A percentile compares a stretch with the other conserved stretches of the same genome.
phyloP scores from a whole-genome alignment of 2,888 invertebrate genomes.

The Pandemis cinnamomeana region DNA sequence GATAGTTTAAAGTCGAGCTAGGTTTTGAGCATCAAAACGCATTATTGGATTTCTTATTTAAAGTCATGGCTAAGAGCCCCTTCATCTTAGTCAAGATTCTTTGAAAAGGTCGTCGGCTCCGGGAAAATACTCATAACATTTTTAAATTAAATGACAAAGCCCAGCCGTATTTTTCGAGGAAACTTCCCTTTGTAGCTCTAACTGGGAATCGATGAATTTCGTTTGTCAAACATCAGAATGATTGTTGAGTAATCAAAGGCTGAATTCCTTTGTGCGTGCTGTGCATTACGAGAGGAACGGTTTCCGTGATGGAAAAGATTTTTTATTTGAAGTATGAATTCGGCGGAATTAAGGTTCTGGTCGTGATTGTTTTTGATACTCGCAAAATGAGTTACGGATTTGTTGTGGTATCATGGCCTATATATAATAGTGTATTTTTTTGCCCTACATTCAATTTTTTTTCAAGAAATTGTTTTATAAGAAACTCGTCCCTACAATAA shows the following conservation, averaged over 20 bases:
- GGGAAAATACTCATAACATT: conserved; percentile 28
- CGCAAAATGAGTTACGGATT: conserved; percentile 15
- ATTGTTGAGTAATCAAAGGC: conserved; percentile 38
- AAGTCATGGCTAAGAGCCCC: not conserved
- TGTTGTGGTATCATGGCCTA: not conserved
- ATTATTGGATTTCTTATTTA: not conserved
- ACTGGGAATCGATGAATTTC: conserved; percentile 34
- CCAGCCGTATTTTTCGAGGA: conserved; percentile 24
- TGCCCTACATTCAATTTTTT: no score
- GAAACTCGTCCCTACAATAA: no score
- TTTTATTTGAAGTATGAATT: conserved; percentile 38
- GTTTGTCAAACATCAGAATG: conserved; percentile 39
- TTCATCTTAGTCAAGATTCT: not conserved
- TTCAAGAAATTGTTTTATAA: no score
- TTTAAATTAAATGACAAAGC: conserved; percentile 31
- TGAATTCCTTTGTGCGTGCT: conserved; percentile 26
- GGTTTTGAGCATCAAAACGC: not conserved
- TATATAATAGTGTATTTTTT: not conserved
- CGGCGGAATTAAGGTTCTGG: conserved; percentile 22
- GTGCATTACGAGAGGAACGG: conserved; percentile 29
- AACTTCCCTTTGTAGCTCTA: conserved; percentile 30
- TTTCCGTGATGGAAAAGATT: conserved; percentile 19
- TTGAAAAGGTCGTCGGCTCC: conserved; percentile 10
- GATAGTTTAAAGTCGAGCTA: no score
- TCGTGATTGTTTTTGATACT: conserved; percentile 33